Conservation (phyloP, 2,113 vertebrate genomes). For the Aphelocoma coerulescens region DNA sequence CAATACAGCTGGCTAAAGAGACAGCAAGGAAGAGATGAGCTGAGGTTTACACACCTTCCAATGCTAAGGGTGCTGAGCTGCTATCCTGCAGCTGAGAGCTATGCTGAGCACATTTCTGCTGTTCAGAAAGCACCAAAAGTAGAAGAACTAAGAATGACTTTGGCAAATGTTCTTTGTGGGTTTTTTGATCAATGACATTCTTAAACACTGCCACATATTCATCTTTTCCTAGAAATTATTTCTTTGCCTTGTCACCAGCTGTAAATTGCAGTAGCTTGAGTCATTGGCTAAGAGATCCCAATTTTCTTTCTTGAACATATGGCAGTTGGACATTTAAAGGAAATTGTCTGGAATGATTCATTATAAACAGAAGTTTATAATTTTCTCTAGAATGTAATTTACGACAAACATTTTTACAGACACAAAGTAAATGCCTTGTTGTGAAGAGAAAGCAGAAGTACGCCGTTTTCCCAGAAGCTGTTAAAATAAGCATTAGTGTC, state of each 20-base stretch:
- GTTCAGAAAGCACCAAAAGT: not conserved
- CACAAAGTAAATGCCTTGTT: not conserved
- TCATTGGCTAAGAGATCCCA: not conserved
- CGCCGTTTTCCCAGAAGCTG: not conserved
- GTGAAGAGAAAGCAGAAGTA: not conserved
- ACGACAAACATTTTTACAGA: not conserved
- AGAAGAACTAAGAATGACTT: not conserved
- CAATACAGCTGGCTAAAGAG: not conserved
- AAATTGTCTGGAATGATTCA: slow-evolving; percentile 8
- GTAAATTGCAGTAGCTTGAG: slow-evolving; percentile 6
- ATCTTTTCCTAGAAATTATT: slow-evolving; percentile 28
- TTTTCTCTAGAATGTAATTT: not conserved
- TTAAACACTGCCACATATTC: not conserved
- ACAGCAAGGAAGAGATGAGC: not conserved
- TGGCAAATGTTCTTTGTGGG: not conserved
- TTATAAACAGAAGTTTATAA: not conserved
- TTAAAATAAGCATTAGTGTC: not conserved
- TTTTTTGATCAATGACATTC: not conserved
- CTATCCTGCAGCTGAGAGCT: not conserved
- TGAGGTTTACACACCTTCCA: not conserved
- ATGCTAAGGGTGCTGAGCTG: not conserved
- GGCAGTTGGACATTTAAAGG: not conserved
- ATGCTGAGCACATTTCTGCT: not conserved
- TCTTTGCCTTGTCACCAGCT: not conserved
- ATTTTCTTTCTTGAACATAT: not conserved